These are phyloP conservation scores for Trypoxylon attenuatum DNA, from an alignment of 2,888 invertebrate genomes.

Conservation along the genomic window DNA sequence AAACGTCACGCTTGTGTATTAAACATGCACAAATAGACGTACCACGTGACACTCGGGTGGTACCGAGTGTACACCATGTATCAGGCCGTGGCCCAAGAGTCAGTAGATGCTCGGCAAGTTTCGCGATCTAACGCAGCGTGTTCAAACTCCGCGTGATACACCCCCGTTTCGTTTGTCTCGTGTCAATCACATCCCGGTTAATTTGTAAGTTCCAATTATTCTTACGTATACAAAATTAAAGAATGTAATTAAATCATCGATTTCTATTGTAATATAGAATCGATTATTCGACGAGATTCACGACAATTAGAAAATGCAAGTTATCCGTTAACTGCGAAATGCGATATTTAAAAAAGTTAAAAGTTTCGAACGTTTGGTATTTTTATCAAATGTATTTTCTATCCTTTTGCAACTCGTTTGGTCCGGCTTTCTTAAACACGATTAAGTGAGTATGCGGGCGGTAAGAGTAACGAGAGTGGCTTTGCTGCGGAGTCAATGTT, in stretches of 20 bases:
- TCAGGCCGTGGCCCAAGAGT: slow-evolving; percentile 22
- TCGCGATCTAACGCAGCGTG: slow-evolving; percentile 39
- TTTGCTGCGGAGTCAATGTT: not conserved
- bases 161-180: not conserved
- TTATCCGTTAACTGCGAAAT: no score
- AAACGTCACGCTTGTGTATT: slow-evolving; percentile 29
- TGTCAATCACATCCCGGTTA: no score
- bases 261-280: no score
- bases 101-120: slow-evolving; percentile 39
- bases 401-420: no score
- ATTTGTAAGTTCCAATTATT: no score
- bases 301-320: no score
- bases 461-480: slow-evolving; percentile 5
- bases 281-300: no score
- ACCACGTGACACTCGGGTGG: slow-evolving; percentile 38
- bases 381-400: no score
- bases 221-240: no score
- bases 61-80: slow-evolving; percentile 8
- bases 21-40: slow-evolving; percentile 24
- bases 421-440: not conserved
- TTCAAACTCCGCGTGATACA: slow-evolving; percentile 17
- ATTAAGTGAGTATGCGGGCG: slow-evolving; percentile 18
- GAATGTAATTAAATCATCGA: no score
- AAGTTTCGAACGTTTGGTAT: no score
- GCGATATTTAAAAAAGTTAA: no score